Conservation (phyloP, 2,888 invertebrate genomes). For the Petrolisthes cinctipes region DNA sequence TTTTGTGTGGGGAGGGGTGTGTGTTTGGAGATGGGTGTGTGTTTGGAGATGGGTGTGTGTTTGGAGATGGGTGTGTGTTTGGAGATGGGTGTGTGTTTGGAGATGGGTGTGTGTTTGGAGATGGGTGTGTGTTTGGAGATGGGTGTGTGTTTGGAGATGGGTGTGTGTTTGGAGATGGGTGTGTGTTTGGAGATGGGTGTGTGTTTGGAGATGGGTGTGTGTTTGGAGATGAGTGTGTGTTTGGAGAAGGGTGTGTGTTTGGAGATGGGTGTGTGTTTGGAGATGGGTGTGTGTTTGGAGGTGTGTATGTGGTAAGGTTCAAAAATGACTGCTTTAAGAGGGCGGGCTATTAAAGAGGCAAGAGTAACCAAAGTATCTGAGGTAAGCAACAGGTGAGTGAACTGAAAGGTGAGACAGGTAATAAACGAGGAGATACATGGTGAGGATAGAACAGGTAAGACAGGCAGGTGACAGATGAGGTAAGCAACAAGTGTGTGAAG, state of each 20-base stretch:
- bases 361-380: too few relatives aligned
- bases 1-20: not conserved
- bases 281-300: too few relatives aligned
- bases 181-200: not conserved
- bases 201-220: not conserved
- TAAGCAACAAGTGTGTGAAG: too few relatives aligned
- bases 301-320: not conserved
- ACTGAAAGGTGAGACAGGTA: too few relatives aligned
- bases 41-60: not conserved
- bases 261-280: not conserved
- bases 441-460: too few relatives aligned
- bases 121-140: not conserved
- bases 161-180: not conserved
- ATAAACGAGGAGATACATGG: too few relatives aligned
- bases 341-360: too few relatives aligned
- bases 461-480: too few relatives aligned
- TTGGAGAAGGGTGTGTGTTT: not conserved
- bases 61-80: not conserved
- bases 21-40: not conserved
- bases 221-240: not conserved
- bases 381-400: too few relatives aligned
- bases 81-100: too few relatives aligned
- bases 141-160: not conserved
- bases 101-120: not conserved
- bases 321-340: too few relatives aligned